Conservation (phyloP, 2,113 vertebrate genomes). For the Lethenteron reissneri region DNA sequence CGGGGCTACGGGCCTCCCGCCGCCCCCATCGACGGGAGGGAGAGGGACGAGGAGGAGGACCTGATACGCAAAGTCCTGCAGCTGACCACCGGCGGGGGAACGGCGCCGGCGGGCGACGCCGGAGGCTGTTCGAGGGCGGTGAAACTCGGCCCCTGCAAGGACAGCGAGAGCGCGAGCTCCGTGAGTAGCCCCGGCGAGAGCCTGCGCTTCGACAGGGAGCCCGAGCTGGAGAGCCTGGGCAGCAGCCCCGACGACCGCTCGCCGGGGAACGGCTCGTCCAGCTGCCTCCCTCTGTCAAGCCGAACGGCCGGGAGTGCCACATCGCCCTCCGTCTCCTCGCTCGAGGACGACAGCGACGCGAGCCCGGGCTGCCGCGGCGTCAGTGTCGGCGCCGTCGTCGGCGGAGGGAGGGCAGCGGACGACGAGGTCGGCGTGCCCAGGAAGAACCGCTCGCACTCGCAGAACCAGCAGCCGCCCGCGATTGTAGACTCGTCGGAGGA, state of each 20-base stretch:
- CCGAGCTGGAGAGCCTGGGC: conserved; percentile 94
- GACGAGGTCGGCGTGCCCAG: conserved; percentile 92
- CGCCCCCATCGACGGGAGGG: no score
- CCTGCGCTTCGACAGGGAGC: conserved; percentile 57
- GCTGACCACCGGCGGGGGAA: no score
- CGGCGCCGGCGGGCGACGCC: no score
- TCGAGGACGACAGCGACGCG: conserved; percentile 93
- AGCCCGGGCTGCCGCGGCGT: conserved; percentile 71
- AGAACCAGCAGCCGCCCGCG: conserved; percentile 73
- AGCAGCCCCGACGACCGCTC: conserved; percentile 84
- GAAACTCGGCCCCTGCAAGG: not conserved
- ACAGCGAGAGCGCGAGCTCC: not conserved
- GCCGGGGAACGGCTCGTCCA: conserved; percentile 80
- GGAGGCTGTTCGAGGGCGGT: no score
- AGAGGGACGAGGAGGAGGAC: no score
- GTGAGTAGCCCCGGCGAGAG: not conserved
- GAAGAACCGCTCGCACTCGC: conserved; percentile 78
- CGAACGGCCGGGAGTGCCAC: conserved; percentile 74
- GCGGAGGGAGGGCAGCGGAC: conserved; percentile 19
- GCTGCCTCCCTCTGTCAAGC: conserved; percentile 57
- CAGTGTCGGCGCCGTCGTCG: no score
- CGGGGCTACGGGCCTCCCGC: no score
- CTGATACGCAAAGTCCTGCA: no score
- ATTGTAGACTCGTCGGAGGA: conserved; percentile 97
- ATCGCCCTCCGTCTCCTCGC: conserved; percentile 79